Conservation (phyloP, 2,797 vertebrate species). For the Adrianichthys oophorus region DNA sequence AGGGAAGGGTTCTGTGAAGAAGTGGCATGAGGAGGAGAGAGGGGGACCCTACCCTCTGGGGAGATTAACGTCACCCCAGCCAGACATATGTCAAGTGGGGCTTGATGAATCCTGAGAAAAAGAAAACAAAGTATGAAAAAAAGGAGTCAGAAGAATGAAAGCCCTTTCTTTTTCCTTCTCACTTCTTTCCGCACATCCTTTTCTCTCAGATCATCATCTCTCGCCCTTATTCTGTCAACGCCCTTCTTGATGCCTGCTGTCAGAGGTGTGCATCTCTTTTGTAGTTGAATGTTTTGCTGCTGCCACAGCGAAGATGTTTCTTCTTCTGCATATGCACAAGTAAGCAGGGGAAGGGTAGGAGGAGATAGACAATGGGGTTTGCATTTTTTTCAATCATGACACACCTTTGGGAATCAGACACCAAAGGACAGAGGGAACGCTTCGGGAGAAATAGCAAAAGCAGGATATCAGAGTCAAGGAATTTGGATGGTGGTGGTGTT, state of each 20-base stretch:
- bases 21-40: constrained; percentile 67
- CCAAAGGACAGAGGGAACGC: constrained; percentile 58
- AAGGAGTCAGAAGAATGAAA: constrained; percentile 63
- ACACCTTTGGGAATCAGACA: constrained; percentile 71
- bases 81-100: constrained; percentile 80
- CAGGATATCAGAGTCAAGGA: constrained; percentile 35
- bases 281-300: constrained; percentile 75
- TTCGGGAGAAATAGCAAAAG: constrained; percentile 37
- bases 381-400: constrained; percentile 64
- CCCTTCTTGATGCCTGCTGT: constrained; percentile 82
- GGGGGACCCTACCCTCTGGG: constrained; percentile 75
- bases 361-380: constrained; percentile 24
- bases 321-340: constrained; percentile 84
- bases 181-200: constrained; percentile 74
- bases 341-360: constrained; percentile 54
- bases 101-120: constrained; percentile 80
- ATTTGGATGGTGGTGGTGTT: constrained; percentile 35
- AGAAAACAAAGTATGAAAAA: constrained; percentile 53
- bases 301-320: constrained; percentile 68
- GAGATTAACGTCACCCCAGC: constrained; percentile 76
- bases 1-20: constrained; percentile 60
- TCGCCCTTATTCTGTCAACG: constrained; percentile 86
- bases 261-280: constrained; percentile 81
- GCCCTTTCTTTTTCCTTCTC: constrained; percentile 70
- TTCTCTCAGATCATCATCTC: constrained; percentile 82